Percentiles rank a stretch among this genome's conserved stretches.
These are phyloP conservation scores for Mizuhopecten yessoensis DNA, from an alignment of 1,140 invertebrate species.

Conservation along the genomic window DNA sequence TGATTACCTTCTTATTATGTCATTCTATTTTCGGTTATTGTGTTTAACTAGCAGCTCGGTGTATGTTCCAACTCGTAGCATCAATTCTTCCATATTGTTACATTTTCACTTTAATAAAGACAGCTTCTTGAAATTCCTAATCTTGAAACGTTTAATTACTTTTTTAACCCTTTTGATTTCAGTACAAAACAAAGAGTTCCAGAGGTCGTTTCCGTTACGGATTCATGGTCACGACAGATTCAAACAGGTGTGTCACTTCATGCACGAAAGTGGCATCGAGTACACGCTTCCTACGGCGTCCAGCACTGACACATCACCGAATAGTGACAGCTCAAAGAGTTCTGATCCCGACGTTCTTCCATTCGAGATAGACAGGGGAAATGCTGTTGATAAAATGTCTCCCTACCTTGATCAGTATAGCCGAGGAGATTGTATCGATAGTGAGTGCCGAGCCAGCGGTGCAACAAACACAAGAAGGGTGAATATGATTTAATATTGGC, in stretches of 20 bases:
- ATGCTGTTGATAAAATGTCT: not conserved
- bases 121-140: no score
- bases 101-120: no score
- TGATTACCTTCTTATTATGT: no score
- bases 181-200: not conserved
- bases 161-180: not conserved
- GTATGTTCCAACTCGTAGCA: no score
- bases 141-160: no score
- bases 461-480: not conserved
- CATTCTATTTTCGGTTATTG: no score
- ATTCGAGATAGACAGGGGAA: slow-evolving; percentile 4
- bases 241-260: not conserved
- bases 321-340: no score
- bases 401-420: not conserved
- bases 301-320: not conserved
- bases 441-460: not conserved
- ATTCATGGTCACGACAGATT: not conserved
- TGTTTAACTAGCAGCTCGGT: no score
- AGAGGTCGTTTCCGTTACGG: slow-evolving; percentile 2
- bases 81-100: no score
- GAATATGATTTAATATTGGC: not conserved
- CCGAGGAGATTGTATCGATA: not conserved
- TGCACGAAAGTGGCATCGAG: not conserved
- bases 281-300: not conserved
- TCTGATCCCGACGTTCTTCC: not conserved